Percentiles rank a stretch among this genome's conserved stretches.
These are phyloP conservation scores for Drosophila pegasa DNA, from an alignment of 2,888 invertebrate genomes.

Conservation along the genomic window DNA sequence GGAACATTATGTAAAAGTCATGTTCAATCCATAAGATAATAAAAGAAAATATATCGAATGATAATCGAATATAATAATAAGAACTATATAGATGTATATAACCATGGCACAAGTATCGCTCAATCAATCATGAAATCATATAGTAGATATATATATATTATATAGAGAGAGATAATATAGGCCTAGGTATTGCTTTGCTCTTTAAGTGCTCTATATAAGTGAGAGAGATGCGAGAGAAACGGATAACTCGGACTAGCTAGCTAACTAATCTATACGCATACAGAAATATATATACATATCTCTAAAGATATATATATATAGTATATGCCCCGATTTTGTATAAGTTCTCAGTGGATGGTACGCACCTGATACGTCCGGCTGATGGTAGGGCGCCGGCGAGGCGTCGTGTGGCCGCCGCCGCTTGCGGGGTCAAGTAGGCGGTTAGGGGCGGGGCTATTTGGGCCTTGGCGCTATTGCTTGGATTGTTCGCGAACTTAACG, in stretches of 20 bases:
- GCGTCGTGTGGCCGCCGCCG: constrained; percentile 89
- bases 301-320: constrained; percentile 6
- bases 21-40: constrained; percentile 49
- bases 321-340: constrained; percentile 1
- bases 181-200: background rate
- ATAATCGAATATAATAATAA: constrained; percentile 22
- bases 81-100: constrained; percentile 1
- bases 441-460: constrained; percentile 90
- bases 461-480: constrained; percentile 94
- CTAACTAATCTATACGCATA: background rate
- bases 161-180: background rate
- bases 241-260: constrained; percentile 12
- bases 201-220: no score
- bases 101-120: constrained; percentile 18
- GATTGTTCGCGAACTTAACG: constrained; percentile 97
- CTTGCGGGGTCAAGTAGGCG: constrained; percentile 93
- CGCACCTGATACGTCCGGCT: constrained; percentile 92
- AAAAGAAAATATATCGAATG: constrained; percentile 10
- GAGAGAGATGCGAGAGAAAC: background rate
- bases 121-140: constrained; percentile 23
- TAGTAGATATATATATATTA: background rate
- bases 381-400: constrained; percentile 91
- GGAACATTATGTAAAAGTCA: constrained; percentile 49
- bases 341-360: constrained; percentile 13
- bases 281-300: background rate